A percentile compares a stretch with the other conserved stretches of the same genome.
Conservation (phyloP, 64 coral and sea anemone species). For the Platygyra sinensis region DNA sequence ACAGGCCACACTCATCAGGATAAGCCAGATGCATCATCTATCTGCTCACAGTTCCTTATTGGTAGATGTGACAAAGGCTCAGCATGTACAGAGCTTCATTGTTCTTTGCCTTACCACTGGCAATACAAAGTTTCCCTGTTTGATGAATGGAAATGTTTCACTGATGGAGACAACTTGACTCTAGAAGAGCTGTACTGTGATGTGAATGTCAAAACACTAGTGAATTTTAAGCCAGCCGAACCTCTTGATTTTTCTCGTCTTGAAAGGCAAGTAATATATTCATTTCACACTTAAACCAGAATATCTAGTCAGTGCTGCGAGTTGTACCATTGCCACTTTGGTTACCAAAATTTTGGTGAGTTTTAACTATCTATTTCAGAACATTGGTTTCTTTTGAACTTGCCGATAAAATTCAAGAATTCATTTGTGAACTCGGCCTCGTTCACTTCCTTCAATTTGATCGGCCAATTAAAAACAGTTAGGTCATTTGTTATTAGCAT, state of each 20-base stretch:
- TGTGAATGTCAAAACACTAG: background rate
- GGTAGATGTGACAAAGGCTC: conserved; percentile 41
- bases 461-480: too few relatives aligned
- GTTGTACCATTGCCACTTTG: too few relatives aligned
- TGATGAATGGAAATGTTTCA: conserved; percentile 6
- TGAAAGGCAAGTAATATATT: background rate
- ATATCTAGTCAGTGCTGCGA: too few relatives aligned
- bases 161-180: conserved; percentile 39
- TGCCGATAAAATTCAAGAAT: too few relatives aligned
- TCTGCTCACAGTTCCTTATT: conserved; percentile 53
- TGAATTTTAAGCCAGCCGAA: background rate
- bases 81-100: conserved; percentile 51
- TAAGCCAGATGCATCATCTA: background rate
- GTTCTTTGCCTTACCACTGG: conserved; percentile 75
- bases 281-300: background rate
- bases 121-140: conserved; percentile 19
- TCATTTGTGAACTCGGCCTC: too few relatives aligned
- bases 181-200: conserved; percentile 76
- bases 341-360: too few relatives aligned
- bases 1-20: conserved; percentile 21
- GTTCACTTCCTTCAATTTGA: too few relatives aligned
- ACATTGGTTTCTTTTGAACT: too few relatives aligned
- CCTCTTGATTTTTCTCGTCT: background rate
- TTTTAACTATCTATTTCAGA: too few relatives aligned
- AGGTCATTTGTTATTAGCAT: too few relatives aligned